phyloP scores from a whole-genome alignment of 1,140 invertebrate species.

The Pogonomyrmex barbatus region DNA sequence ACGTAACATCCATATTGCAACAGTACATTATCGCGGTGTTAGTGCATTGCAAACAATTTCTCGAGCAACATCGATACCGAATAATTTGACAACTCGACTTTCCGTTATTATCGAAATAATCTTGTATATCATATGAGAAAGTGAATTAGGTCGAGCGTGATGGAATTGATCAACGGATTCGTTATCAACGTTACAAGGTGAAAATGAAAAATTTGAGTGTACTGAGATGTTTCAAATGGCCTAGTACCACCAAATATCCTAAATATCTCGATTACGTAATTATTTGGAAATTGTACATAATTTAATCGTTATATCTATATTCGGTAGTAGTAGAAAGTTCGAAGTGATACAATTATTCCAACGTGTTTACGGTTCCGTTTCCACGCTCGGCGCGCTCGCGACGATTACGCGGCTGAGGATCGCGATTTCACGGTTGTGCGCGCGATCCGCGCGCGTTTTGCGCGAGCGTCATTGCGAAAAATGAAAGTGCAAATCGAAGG shows the following conservation, averaged over 20 bases:
- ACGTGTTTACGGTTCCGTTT: background rate
- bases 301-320: background rate
- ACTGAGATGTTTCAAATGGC: background rate
- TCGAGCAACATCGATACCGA: background rate
- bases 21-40: background rate
- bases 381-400: conserved; percentile 20
- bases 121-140: background rate
- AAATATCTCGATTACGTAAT: background rate
- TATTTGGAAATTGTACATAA: background rate
- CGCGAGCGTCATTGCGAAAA: conserved; percentile 61
- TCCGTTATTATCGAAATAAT: background rate
- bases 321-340: background rate
- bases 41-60: background rate
- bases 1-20: conserved; percentile 15
- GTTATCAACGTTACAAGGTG: background rate
- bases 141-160: background rate
- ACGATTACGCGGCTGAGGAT: conserved; percentile 51
- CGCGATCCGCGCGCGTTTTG: conserved; percentile 55
- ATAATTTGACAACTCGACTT: background rate
- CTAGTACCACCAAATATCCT: no score
- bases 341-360: conserved; percentile 25
- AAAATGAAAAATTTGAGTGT: background rate
- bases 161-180: background rate
- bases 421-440: conserved; percentile 48
- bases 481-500: conserved; percentile 60